phyloP scores from a whole-genome alignment of 2,113 vertebrate genomes.

The Pholis gunnellus region DNA sequence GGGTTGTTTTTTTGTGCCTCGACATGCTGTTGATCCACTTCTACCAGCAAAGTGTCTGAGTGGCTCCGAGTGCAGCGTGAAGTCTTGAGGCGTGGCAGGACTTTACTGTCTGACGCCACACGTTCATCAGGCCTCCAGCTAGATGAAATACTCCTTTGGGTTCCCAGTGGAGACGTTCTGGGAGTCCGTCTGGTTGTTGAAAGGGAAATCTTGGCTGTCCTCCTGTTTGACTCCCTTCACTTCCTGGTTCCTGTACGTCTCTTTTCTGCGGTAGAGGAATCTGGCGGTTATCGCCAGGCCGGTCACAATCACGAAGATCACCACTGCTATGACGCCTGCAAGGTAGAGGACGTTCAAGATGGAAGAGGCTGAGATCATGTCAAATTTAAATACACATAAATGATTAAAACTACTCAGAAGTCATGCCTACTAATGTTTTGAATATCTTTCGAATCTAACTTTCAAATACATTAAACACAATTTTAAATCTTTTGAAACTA shows the following conservation, averaged over 20 bases:
- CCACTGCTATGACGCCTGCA: conserved; percentile 92
- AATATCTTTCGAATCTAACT: conserved; percentile 24
- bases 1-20: not conserved
- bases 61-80: conserved; percentile 46
- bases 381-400: not conserved
- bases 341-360: not conserved
- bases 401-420: not conserved
- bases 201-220: conserved; percentile 86
- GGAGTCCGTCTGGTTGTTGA: conserved; percentile 88
- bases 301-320: conserved; percentile 90
- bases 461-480: conserved; percentile 21
- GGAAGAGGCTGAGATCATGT: not conserved
- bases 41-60: conserved; percentile 3
- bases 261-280: conserved; percentile 89
- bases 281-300: conserved; percentile 85
- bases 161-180: conserved; percentile 87
- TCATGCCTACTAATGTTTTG: not conserved
- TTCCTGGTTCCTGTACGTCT: conserved; percentile 88
- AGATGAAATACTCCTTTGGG: conserved; percentile 97
- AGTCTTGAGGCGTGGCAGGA: conserved; percentile 50
- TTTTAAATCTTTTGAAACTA: conserved; percentile 33
- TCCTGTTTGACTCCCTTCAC: conserved; percentile 87
- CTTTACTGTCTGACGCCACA: not conserved
- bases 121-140: conserved; percentile 49
- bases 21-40: conserved; percentile 22